Percentiles rank a stretch among this genome's conserved stretches.
These are phyloP conservation scores for Mesochorus sp. DNA, from an alignment of 2,888 invertebrate genomes.

Conservation along the genomic window DNA sequence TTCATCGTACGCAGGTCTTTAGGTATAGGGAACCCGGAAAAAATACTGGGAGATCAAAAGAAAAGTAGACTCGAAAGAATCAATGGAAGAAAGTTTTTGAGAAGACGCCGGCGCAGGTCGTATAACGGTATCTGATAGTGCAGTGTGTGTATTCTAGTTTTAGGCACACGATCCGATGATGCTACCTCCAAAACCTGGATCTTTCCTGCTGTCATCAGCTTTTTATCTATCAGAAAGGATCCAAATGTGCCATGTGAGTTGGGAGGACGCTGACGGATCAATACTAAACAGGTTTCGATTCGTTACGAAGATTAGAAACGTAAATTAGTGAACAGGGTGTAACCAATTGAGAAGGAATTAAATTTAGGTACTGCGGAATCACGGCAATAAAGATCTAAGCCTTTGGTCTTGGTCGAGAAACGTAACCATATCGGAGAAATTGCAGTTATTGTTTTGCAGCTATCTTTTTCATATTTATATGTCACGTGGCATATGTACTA, in stretches of 20 bases:
- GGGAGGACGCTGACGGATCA: too few relatives aligned
- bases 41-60: not conserved
- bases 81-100: not conserved
- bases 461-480: too few relatives aligned
- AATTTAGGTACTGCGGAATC: too few relatives aligned
- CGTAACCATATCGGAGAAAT: too few relatives aligned
- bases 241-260: not conserved
- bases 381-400: too few relatives aligned
- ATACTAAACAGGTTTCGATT: too few relatives aligned
- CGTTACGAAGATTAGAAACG: too few relatives aligned
- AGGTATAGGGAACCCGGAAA: slow-evolving; percentile 31
- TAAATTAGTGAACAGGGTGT: too few relatives aligned
- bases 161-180: slow-evolving; percentile 36
- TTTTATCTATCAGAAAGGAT: not conserved
- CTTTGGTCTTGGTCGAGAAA: too few relatives aligned
- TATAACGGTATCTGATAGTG: slow-evolving; percentile 38
- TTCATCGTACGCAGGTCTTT: slow-evolving; percentile 31
- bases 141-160: slow-evolving; percentile 22
- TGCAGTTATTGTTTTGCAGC: too few relatives aligned
- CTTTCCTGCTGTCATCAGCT: not conserved
- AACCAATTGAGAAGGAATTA: too few relatives aligned
- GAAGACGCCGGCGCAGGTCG: slow-evolving; percentile 39
- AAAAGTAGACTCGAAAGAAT: slow-evolving; percentile 28
- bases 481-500: too few relatives aligned
- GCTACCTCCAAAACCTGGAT: slow-evolving; percentile 17